Conservation (phyloP, 92 coral and sea anemone genomes). For the Heliopora coerulea region DNA sequence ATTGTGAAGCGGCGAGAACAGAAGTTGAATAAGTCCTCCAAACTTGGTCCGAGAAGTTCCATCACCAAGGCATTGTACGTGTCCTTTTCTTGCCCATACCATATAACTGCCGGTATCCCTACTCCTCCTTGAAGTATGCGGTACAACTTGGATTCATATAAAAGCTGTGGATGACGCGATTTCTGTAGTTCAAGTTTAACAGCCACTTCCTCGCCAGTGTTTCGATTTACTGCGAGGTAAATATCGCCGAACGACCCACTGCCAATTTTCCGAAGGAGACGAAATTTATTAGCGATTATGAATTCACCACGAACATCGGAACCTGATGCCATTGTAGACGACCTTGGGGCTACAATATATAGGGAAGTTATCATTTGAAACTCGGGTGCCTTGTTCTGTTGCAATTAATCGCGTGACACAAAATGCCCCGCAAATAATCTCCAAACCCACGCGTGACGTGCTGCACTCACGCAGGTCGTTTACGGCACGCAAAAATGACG, state of each 20-base stretch:
- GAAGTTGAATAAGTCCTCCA: constrained; percentile 97
- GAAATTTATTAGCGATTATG: constrained; percentile 88
- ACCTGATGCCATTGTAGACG: too few relatives aligned
- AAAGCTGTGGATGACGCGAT: constrained; percentile 99
- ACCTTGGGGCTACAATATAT: too few relatives aligned
- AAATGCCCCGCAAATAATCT: too few relatives aligned
- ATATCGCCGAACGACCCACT: constrained; percentile 99
- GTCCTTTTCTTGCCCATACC: constrained; percentile 97
- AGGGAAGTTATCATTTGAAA: too few relatives aligned
- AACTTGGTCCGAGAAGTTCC: constrained; percentile 97
- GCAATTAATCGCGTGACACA: too few relatives aligned
- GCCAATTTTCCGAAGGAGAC: constrained; percentile 94
- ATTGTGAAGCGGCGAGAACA: constrained; percentile 99
- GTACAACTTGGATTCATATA: constrained; percentile 95
- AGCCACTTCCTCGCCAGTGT: constrained; percentile 95
- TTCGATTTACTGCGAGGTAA: constrained; percentile 80
- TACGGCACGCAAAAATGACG: too few relatives aligned
- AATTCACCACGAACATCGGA: constrained; percentile 89
- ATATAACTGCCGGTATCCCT: constrained; percentile 89
- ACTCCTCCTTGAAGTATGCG: constrained; percentile 97
- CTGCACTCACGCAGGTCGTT: too few relatives aligned
- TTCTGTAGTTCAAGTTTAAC: constrained; percentile 94
- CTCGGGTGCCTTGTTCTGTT: too few relatives aligned
- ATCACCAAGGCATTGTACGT: constrained; percentile 88
- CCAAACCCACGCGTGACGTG: too few relatives aligned